A percentile compares a stretch with the other conserved stretches of the same genome.
Conservation (phyloP, 1,140 invertebrate species). For the Saxidomus purpurata region DNA sequence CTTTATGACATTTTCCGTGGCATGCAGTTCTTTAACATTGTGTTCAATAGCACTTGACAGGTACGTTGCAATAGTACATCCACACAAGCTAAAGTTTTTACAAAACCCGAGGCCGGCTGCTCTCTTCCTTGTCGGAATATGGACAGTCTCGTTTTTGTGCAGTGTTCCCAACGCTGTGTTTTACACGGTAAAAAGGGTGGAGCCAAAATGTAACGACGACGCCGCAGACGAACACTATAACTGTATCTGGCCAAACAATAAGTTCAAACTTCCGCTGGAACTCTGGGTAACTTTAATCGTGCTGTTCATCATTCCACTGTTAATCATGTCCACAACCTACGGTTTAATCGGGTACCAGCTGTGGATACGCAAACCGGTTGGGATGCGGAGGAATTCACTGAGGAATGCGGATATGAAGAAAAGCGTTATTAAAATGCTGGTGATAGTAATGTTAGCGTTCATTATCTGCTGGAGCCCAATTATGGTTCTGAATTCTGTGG, state of each 20-base stretch:
- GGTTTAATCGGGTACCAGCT: constrained; percentile 73
- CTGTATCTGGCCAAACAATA: constrained; percentile 62
- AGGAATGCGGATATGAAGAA: constrained; percentile 70
- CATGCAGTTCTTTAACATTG: constrained; percentile 77
- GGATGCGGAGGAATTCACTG: constrained; percentile 43
- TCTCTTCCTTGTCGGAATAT: constrained; percentile 94
- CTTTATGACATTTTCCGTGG: constrained; percentile 74
- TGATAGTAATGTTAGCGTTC: constrained; percentile 79
- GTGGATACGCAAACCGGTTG: constrained; percentile 70
- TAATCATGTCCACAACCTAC: constrained; percentile 73
- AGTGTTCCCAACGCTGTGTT: constrained; percentile 72
- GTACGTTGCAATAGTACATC: constrained; percentile 78
- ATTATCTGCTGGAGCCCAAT: constrained; percentile 75
- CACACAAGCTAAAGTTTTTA: constrained; percentile 90
- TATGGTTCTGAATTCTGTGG: constrained; percentile 47
- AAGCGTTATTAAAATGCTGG: constrained; percentile 81
- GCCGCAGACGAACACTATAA: constrained; percentile 41
- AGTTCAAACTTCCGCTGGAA: constrained; percentile 59
- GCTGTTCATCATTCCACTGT: constrained; percentile 68
- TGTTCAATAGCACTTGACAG: constrained; percentile 81
- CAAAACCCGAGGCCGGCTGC: constrained; percentile 90
- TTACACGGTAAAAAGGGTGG: constrained; percentile 64
- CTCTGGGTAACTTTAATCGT: constrained; percentile 73
- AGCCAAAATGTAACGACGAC: background rate
- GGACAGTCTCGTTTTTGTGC: constrained; percentile 93